Conservation (phyloP, 2,797 vertebrate genomes). For the Falco berigora region DNA sequence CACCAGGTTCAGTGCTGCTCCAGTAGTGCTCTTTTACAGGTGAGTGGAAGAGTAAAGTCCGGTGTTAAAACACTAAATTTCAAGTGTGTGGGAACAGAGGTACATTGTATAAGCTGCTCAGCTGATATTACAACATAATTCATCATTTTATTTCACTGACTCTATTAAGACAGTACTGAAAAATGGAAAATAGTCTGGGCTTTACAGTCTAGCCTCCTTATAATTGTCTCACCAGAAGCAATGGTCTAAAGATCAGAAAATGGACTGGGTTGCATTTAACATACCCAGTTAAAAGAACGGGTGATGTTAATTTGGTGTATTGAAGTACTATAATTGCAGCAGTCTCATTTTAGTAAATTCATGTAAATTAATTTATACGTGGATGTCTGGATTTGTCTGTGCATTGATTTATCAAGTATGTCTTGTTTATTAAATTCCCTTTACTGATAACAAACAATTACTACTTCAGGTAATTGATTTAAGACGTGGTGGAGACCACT, state of each 20-base stretch:
- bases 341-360: background rate
- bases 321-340: background rate
- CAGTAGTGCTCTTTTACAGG: background rate
- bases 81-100: background rate
- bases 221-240: background rate
- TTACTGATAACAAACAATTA: constrained; percentile 5
- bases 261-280: background rate
- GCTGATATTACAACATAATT: background rate
- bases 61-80: background rate
- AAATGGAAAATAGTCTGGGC: background rate
- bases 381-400: background rate
- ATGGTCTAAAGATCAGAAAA: background rate
- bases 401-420: background rate
- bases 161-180: background rate
- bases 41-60: background rate
- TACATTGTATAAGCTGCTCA: background rate
- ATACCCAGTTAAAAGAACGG: background rate
- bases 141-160: background rate
- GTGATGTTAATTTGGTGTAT: background rate
- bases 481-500: background rate
- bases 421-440: background rate
- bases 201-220: background rate
- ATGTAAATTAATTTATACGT: background rate
- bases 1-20: background rate
- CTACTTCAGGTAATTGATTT: constrained; percentile 38